Conservation (phyloP, 2,113 vertebrate genomes). For the Gavialis gangeticus region DNA sequence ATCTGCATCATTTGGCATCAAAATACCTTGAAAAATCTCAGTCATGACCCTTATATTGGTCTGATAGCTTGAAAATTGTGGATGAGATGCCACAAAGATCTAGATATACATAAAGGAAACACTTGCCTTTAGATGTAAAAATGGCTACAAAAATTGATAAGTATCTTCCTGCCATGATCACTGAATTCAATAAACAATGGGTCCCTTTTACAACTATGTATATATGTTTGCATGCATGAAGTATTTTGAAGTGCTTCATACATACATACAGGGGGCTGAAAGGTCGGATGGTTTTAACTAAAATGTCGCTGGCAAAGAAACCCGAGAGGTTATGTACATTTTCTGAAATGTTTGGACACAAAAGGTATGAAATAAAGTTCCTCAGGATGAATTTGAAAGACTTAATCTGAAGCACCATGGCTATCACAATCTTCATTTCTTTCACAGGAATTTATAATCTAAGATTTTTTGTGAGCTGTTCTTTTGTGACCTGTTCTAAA, state of each 20-base stretch:
- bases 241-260: background rate
- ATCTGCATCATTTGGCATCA: too few relatives aligned
- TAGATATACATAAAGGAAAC: background rate
- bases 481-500: background rate
- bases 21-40: background rate
- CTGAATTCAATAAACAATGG: background rate
- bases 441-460: background rate
- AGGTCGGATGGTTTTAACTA: background rate
- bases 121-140: background rate
- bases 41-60: background rate
- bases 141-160: background rate
- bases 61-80: background rate
- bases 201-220: background rate
- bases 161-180: background rate
- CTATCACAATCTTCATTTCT: background rate
- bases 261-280: too few relatives aligned
- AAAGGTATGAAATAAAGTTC: background rate
- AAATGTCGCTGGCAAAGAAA: background rate
- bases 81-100: background rate
- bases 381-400: background rate
- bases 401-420: background rate
- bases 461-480: background rate
- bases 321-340: background rate
- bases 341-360: background rate
- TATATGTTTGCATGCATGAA: background rate